Evolutionary conservation across 2,888 invertebrate species (phyloP), one percentile per base, ranked within the genome.

Genomic region (Papilio demoleus): DNA sequence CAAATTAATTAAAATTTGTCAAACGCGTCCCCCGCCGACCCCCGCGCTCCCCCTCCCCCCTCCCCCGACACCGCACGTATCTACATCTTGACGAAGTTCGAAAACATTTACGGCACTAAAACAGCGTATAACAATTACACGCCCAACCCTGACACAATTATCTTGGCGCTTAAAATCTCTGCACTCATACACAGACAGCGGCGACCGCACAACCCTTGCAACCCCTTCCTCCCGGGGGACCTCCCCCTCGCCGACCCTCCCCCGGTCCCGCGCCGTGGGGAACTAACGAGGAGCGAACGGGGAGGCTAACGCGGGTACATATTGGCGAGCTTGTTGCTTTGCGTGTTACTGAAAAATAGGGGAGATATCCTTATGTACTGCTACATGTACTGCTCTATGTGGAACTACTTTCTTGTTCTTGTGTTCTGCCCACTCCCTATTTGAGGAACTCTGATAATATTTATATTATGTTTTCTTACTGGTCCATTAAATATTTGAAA

Each of bases 201-300:
- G 66, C 70, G 71, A 73, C 70, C 75, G 72, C 72, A n/a, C 72
- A 68, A 72, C 77, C 77, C 77, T 69, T 76, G 75, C 61, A 59
- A 50, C 65, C 61, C 64, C 60, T 50, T 67, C 67, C 27, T 64
- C 71, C 70, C 58, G 66, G 65, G 72, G 50, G 67, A 69, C 72
- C 65, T 67, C 73, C 75, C 75, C 67, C 65, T 63, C 42, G 3
- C 4, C 38, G 11, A 12, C 65, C 65, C 64, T 67, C 75, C 71
- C 83, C 79, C 64, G 67, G 74, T 71, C 83, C 79, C 84, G 81
- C 82, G 82, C 81, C 78, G 81, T 74, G 75, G 80, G 77, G 79
- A 75, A 71, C 84, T 88, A 86, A 88, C 88, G 88, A 87, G 83
- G 82, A 86, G 87, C 77, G 81, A 86, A 84, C 81, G 79, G 72